phyloP scores from a whole-genome alignment of 2,797 vertebrate species.

The Rhinophrynus dorsalis region DNA sequence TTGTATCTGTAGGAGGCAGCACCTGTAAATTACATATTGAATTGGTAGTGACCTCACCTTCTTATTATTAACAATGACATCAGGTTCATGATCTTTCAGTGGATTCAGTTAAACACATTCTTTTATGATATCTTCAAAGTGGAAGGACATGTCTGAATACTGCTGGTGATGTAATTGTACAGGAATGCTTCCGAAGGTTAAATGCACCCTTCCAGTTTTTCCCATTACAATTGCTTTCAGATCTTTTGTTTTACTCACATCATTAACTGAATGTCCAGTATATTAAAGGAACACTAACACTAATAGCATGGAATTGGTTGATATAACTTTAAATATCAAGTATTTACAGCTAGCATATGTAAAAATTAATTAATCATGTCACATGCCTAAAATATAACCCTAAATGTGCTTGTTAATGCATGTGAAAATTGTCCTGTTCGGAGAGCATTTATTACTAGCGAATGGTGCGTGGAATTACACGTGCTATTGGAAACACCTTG shows the following conservation, averaged over 20 bases:
- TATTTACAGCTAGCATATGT: too few relatives aligned
- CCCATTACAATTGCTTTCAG: background rate
- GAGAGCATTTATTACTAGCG: too few relatives aligned
- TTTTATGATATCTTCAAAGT: background rate
- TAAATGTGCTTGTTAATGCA: too few relatives aligned
- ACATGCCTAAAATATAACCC: too few relatives aligned
- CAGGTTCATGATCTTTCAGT: background rate
- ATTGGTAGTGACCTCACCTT: background rate
- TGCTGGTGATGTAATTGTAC: background rate
- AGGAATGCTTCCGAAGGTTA: constrained; percentile 21
- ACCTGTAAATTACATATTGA: background rate
- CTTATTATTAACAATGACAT: background rate
- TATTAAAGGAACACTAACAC: too few relatives aligned
- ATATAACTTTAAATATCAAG: too few relatives aligned
- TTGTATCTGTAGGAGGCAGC: too few relatives aligned
- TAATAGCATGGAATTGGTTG: too few relatives aligned
- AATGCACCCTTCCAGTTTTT: background rate
- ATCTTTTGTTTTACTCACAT: background rate
- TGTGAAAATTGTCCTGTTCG: too few relatives aligned
- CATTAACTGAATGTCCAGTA: background rate
- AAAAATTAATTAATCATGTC: too few relatives aligned
- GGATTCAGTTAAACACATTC: background rate
- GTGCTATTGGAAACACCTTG: too few relatives aligned
- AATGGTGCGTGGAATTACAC: too few relatives aligned
- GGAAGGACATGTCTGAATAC: background rate